Evolutionary conservation across 2,797 vertebrate genomes (phyloP).

Genomic region (Sylvia borin): DNA sequence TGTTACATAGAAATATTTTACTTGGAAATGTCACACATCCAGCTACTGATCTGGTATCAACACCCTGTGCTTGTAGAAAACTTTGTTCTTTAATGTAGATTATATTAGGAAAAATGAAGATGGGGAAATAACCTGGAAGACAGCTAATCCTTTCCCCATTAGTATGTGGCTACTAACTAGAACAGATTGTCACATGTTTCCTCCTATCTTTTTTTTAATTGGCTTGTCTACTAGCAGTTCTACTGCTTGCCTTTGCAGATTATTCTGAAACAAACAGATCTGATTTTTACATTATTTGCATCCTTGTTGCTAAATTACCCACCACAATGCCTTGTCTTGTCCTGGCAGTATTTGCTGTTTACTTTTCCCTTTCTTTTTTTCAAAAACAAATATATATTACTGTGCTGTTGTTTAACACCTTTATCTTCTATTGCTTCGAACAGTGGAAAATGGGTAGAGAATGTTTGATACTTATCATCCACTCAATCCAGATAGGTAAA

Average conservation of each 20-base stretch:
- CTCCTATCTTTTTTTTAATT: background rate
- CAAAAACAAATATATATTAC: background rate
- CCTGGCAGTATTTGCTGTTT: background rate
- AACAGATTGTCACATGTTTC: background rate
- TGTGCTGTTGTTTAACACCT: background rate
- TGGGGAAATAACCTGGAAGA: background rate
- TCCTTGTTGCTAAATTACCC: background rate
- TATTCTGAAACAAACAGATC: background rate
- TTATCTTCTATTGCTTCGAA: background rate
- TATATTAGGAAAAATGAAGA: background rate
- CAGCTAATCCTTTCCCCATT: background rate
- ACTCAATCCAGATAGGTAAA: background rate
- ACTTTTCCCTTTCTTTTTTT: background rate
- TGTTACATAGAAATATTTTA: background rate
- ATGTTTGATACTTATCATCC: background rate
- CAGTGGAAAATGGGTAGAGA: background rate
- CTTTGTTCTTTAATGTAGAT: background rate
- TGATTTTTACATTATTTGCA: background rate
- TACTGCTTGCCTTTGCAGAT: background rate
- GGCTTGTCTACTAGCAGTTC: background rate
- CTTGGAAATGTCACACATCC: background rate
- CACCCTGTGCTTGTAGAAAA: background rate
- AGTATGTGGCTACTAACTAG: background rate
- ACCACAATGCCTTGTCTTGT: background rate
- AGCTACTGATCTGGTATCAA: background rate